phyloP scores from a whole-genome alignment of 1,140 invertebrate species.

The Chelonus insularis region DNA sequence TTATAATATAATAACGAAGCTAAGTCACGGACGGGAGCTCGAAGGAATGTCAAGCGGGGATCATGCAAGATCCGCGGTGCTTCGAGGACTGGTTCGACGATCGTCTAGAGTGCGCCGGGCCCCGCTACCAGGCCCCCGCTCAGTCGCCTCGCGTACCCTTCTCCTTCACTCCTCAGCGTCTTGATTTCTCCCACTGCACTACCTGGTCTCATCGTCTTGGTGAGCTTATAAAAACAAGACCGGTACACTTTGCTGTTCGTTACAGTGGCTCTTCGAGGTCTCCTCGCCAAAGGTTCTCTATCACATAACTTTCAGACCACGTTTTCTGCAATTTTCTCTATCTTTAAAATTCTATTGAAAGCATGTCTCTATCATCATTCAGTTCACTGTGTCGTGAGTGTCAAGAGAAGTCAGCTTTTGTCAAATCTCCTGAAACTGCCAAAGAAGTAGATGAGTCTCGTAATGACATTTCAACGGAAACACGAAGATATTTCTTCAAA shows the following conservation, averaged over 20 bases:
- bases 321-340: neutral
- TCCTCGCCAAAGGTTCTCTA: neutral
- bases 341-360: neutral
- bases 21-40: conserved; percentile 26
- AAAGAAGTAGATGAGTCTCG: too few relatives aligned
- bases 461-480: conserved; percentile 6
- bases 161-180: conserved; percentile 23
- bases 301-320: neutral
- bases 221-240: conserved; percentile 60
- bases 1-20: neutral
- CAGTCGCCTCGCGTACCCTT: conserved; percentile 38
- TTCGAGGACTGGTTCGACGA: conserved; percentile 50
- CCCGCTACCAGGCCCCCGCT: conserved; percentile 39
- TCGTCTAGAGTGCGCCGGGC: conserved; percentile 43
- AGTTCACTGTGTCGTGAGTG: too few relatives aligned
- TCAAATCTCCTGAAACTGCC: too few relatives aligned
- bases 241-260: conserved; percentile 57
- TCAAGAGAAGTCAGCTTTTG: too few relatives aligned
- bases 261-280: conserved; percentile 50
- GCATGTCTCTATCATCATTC: too few relatives aligned
- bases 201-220: conserved; percentile 49
- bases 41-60: conserved; percentile 29
- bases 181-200: conserved; percentile 35
- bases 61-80: conserved; percentile 48
- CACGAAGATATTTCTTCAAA: neutral